Percentiles rank a stretch among this genome's conserved stretches.
These are phyloP conservation scores for Halcyon senegalensis DNA, from an alignment of 2,113 vertebrate species.

Conservation along the genomic window DNA sequence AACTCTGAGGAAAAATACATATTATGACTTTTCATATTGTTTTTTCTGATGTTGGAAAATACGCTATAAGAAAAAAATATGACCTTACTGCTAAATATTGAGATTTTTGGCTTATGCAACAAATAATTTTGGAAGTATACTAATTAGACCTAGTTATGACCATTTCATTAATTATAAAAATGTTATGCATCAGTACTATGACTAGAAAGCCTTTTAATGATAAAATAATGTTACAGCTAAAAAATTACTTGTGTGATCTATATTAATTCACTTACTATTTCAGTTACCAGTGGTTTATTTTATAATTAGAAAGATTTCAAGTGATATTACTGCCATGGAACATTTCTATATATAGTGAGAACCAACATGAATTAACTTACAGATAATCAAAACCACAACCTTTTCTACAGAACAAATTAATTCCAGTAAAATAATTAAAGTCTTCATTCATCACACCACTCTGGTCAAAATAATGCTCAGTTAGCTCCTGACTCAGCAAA, in stretches of 20 bases:
- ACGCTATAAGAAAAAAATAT: not conserved
- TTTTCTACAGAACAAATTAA: not conserved
- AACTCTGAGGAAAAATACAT: not conserved
- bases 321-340: not conserved
- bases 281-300: not conserved
- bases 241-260: not conserved
- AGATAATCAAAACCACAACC: not conserved
- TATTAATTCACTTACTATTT: not conserved
- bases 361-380: not conserved
- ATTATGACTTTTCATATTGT: not conserved
- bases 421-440: not conserved
- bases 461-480: not conserved
- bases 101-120: not conserved
- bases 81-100: not conserved
- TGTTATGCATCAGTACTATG: not conserved
- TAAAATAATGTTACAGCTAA: not conserved
- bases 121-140: not conserved
- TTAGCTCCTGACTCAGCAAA: not conserved
- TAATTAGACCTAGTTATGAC: not conserved
- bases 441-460: not conserved
- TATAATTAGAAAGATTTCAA: not conserved
- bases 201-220: not conserved
- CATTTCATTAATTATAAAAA: conserved; percentile 17
- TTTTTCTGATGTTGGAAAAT: not conserved
- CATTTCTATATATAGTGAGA: not conserved